A percentile compares a stretch with the other conserved stretches of the same genome.
Evolutionary conservation across 2,797 vertebrate genomes (phyloP).

Genomic region (Scyliorhinus canicula): DNA sequence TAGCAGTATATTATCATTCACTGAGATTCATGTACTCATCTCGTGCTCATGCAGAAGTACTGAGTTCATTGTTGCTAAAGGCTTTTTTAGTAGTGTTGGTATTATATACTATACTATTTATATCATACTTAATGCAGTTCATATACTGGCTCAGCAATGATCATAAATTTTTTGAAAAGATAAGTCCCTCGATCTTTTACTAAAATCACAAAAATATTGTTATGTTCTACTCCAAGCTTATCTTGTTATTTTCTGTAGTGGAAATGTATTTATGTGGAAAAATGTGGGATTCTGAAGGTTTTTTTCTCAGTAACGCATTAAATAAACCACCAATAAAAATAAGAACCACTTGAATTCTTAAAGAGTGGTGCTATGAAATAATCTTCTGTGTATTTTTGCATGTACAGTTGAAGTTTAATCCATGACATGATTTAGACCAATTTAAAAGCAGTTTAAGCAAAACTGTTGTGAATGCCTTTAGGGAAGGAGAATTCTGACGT

Average conservation of each 20-base stretch:
- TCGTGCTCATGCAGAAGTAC: not conserved
- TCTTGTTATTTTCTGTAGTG: not conserved
- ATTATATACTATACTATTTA: conserved; percentile 6
- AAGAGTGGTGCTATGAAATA: not conserved
- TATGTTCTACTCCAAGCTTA: too few relatives aligned
- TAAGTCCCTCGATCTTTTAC: not conserved
- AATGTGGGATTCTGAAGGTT: not conserved
- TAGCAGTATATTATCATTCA: not conserved
- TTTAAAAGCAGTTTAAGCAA: not conserved
- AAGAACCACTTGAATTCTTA: not conserved
- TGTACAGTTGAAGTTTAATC: not conserved
- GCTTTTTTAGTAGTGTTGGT: not conserved
- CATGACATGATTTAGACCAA: not conserved
- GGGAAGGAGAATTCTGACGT: too few relatives aligned
- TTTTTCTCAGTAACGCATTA: not conserved
- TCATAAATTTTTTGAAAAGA: not conserved
- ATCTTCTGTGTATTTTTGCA: not conserved
- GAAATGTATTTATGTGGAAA: not conserved
- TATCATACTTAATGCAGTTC: not conserved
- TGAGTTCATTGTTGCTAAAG: not conserved
- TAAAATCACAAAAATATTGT: not conserved
- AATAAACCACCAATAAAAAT: not conserved
- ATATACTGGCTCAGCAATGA: not conserved
- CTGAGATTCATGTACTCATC: not conserved
- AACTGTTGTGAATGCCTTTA: not conserved